Conservation (phyloP, 2,797 vertebrate genomes). For the Petrocephalus sullivani region DNA sequence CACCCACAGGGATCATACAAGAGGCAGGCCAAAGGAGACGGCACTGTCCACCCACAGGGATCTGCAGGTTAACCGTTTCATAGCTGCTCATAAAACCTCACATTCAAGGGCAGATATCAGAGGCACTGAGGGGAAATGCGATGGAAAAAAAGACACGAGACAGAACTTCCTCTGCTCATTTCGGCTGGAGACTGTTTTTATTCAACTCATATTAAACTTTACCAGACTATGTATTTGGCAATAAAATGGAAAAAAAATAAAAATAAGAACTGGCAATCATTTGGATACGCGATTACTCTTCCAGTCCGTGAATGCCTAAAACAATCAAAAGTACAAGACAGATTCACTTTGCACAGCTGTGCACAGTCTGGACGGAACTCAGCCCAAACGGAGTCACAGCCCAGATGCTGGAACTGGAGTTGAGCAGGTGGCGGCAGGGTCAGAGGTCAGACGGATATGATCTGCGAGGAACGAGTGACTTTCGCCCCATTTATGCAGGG, state of each 20-base stretch:
- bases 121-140: neutral
- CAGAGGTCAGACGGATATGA: neutral
- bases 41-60: neutral
- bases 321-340: neutral
- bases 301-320: neutral
- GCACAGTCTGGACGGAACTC: neutral
- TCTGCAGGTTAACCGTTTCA: neutral
- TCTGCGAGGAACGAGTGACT: neutral
- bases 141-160: neutral
- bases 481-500: neutral
- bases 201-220: neutral
- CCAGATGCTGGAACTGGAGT: neutral
- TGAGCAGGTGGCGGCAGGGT: neutral
- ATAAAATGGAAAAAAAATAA: neutral
- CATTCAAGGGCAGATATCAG: neutral
- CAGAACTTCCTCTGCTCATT: neutral
- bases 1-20: neutral
- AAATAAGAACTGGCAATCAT: neutral
- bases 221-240: neutral
- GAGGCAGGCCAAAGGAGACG: neutral
- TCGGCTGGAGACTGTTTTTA: neutral
- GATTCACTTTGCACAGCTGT: neutral
- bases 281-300: neutral
- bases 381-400: neutral
- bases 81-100: neutral